These are phyloP conservation scores for Setipinna tenuifilis DNA, from an alignment of 2,797 vertebrate genomes.

Conservation along the genomic window DNA sequence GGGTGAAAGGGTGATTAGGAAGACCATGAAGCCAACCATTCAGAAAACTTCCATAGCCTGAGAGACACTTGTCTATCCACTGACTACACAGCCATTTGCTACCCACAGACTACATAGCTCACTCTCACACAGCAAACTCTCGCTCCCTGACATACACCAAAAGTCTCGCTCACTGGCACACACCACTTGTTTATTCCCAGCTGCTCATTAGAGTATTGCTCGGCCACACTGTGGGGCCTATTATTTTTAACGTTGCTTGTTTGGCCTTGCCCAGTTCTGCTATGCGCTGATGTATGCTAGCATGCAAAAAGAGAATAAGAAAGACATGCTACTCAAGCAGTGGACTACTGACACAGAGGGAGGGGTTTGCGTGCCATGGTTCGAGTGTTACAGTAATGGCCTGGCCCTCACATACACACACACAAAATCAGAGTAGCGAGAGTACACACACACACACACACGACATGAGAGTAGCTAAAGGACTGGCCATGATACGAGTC, in stretches of 20 bases:
- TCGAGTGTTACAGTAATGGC: background rate
- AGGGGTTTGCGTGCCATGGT: background rate
- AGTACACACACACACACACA: background rate
- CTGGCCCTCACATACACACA: background rate
- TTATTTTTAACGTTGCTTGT: background rate
- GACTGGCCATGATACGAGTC: no score
- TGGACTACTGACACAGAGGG: background rate
- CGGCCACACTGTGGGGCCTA: background rate
- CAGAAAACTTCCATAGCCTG: background rate
- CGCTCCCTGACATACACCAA: no score
- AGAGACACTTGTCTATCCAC: background rate
- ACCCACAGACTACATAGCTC: no score
- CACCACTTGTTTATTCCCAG: background rate
- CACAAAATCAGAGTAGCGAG: background rate
- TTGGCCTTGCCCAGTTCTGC: background rate
- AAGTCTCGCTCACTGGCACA: no score
- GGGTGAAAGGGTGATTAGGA: background rate
- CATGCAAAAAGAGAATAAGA: background rate
- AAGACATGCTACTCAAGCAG: background rate
- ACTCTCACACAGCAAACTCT: no score
- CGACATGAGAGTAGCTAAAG: background rate
- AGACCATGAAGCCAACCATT: background rate
- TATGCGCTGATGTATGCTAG: background rate
- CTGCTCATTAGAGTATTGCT: background rate
- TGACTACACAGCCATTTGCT: background rate